Percentiles rank a stretch among this genome's conserved stretches.
These are phyloP conservation scores for Hemibagrus wyckioides DNA, from an alignment of 2,113 vertebrate species.

Conservation along the genomic window DNA sequence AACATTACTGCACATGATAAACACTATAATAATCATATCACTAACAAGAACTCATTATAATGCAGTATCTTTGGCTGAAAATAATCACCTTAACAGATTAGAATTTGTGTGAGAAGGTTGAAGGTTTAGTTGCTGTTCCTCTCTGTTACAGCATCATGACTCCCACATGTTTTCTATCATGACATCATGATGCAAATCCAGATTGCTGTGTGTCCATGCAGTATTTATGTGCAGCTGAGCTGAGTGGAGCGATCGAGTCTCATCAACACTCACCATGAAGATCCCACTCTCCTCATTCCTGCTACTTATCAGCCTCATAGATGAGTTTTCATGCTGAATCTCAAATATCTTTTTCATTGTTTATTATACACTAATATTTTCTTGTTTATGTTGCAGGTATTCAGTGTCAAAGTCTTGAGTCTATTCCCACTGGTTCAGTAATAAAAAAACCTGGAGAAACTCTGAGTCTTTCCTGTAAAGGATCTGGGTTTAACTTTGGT, in stretches of 20 bases:
- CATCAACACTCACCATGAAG: constrained; percentile 43
- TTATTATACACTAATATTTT: neutral
- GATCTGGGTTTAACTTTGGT: neutral
- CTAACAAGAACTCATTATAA: too few relatives aligned
- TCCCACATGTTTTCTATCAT: neutral
- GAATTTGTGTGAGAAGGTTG: too few relatives aligned
- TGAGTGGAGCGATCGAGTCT: constrained; percentile 20
- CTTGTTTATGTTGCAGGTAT: constrained; percentile 39
- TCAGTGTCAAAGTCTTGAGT: constrained; percentile 20
- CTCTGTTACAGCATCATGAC: neutral
- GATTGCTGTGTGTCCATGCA: neutral
- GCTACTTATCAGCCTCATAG: constrained; percentile 29
- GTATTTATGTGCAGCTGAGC: constrained; percentile 49
- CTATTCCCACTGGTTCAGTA: too few relatives aligned
- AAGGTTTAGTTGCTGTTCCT: too few relatives aligned
- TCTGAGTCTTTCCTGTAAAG: neutral
- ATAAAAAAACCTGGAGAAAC: too few relatives aligned
- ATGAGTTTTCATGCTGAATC: constrained; percentile 23
- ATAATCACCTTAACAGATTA: too few relatives aligned
- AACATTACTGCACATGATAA: too few relatives aligned
- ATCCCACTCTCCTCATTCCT: constrained; percentile 38
- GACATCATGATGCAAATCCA: constrained; percentile 24
- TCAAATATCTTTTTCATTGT: neutral
- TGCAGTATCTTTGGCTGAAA: too few relatives aligned
- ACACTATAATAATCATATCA: too few relatives aligned